Percentiles rank a stretch among this genome's conserved stretches.
Conservation (phyloP, 1,140 invertebrate species). For the Penaeus indicus region DNA sequence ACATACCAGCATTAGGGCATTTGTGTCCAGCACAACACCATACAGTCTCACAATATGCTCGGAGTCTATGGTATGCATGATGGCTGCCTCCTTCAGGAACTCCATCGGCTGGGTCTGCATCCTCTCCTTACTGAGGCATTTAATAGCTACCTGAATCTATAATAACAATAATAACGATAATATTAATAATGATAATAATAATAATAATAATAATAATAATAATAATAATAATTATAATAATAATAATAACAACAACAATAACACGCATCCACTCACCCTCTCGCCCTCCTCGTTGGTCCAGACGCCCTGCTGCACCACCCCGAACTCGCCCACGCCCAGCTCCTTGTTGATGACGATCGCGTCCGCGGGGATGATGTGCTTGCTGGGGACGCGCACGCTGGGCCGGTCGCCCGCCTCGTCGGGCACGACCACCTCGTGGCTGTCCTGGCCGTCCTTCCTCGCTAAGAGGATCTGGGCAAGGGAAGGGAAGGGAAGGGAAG, state of each 20-base stretch:
- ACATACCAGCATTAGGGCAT: slow-evolving; percentile 90
- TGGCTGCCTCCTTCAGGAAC: slow-evolving; percentile 97
- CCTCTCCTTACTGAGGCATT: slow-evolving; percentile 91
- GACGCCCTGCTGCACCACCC: slow-evolving; percentile 96
- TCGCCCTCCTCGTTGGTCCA: slow-evolving; percentile 95
- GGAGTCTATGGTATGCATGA: slow-evolving; percentile 98
- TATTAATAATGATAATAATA: too few species aligned
- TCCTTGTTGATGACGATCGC: slow-evolving; percentile 95
- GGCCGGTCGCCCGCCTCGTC: slow-evolving; percentile 68
- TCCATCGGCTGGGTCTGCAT: slow-evolving; percentile 96
- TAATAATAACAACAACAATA: not conserved
- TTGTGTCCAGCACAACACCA: slow-evolving; percentile 95
- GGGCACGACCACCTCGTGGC: slow-evolving; percentile 68
- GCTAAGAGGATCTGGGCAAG: slow-evolving; percentile 69
- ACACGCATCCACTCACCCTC: slow-evolving; percentile 76
- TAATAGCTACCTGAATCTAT: slow-evolving; percentile 94
- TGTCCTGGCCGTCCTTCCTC: slow-evolving; percentile 70
- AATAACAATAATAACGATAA: too few species aligned
- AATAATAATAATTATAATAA: not conserved
- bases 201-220: too few species aligned
- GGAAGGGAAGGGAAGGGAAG: not conserved
- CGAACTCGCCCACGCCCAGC: slow-evolving; percentile 96
- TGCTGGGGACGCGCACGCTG: slow-evolving; percentile 80
- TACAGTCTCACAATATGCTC: slow-evolving; percentile 97
- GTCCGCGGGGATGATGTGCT: slow-evolving; percentile 96